Percentiles rank a stretch among this genome's conserved stretches.
Evolutionary conservation across 2,797 vertebrate species (phyloP).

Genomic region (Siniperca undulata): DNA sequence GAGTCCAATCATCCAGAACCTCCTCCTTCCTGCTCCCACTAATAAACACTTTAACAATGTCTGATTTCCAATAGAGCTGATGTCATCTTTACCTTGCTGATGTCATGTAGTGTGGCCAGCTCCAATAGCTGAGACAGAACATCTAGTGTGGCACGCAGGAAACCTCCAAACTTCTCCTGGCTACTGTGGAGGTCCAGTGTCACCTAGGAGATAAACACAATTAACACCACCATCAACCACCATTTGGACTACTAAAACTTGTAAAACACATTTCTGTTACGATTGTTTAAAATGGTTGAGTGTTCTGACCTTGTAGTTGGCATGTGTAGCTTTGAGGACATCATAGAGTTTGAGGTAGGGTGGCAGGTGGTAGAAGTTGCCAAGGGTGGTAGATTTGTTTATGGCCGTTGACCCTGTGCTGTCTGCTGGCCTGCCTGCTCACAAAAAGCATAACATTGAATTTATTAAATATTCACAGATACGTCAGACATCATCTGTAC

Average conservation of each 20-base stretch:
- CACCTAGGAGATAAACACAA: conserved; percentile 83
- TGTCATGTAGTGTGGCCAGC: conserved; percentile 94
- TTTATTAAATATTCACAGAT: not conserved
- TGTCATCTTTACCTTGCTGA: conserved; percentile 89
- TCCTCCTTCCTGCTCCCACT: not conserved
- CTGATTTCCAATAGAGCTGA: not conserved
- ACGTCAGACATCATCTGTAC: not conserved
- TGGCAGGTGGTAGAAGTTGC: conserved; percentile 96
- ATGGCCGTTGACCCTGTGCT: conserved; percentile 84
- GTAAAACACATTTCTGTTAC: not conserved
- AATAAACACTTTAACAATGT: not conserved
- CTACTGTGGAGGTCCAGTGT: conserved; percentile 95
- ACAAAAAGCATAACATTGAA: conserved; percentile 13
- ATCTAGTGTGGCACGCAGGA: conserved; percentile 92
- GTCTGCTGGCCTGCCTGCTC: conserved; percentile 90
- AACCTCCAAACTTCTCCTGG: conserved; percentile 95
- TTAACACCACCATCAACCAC: not conserved
- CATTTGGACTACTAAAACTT: not conserved
- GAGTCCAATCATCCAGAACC: not conserved
- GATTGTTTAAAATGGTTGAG: accelerated
- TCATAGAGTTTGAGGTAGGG: conserved; percentile 97
- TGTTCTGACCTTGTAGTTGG: conserved; percentile 95
- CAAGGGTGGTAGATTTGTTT: conserved; percentile 93
- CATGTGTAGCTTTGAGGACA: conserved; percentile 96
- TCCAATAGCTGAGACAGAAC: conserved; percentile 96